Conservation (phyloP, 1,140 invertebrate species). For the Brachionus koreanus region DNA sequence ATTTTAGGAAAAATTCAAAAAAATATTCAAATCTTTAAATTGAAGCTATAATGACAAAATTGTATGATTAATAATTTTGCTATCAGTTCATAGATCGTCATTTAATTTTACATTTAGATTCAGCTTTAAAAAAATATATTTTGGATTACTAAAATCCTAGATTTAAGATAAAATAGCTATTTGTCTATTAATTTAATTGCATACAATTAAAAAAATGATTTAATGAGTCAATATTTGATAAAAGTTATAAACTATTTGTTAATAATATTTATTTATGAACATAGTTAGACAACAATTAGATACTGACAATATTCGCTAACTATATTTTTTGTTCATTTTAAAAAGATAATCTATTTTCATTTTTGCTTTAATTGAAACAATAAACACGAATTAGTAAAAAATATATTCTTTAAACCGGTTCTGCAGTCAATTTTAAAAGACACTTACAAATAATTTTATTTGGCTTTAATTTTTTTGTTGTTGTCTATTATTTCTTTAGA, state of each 20-base stretch:
- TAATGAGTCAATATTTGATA: neutral
- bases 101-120: too few relatives aligned
- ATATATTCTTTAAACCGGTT: neutral
- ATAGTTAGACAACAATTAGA: neutral
- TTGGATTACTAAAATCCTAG: neutral
- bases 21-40: too few relatives aligned
- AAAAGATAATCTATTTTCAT: neutral
- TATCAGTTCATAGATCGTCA: too few relatives aligned
- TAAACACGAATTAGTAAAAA: neutral
- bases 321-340: neutral
- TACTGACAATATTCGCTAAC: neutral
- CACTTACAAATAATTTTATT: neutral
- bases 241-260: neutral
- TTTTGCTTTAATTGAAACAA: neutral
- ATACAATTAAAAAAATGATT: neutral
- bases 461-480: neutral
- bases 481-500: neutral
- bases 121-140: too few relatives aligned
- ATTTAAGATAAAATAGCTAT: neutral
- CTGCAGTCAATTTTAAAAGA: neutral
- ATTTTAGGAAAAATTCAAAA: too few relatives aligned
- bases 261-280: neutral
- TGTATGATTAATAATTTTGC: too few relatives aligned
- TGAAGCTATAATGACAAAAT: too few relatives aligned
- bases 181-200: neutral